Evolutionary conservation across 2,888 invertebrate genomes (phyloP), one percentile per base, ranked within the genome.

Genomic region (Tuberolachnus salignus): DNA sequence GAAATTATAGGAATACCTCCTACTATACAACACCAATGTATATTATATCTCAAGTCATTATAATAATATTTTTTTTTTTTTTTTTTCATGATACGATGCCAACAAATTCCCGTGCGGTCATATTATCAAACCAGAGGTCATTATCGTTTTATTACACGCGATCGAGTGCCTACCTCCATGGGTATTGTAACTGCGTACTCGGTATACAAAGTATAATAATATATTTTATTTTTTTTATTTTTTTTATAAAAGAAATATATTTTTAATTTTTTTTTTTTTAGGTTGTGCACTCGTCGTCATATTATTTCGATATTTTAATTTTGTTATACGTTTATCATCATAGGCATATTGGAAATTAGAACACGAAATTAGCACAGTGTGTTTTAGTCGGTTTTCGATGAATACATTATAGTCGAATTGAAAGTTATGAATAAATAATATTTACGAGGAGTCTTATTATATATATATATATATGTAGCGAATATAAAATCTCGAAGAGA

Each of bases 91-190:
- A 69, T 42, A 13, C 21, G 55, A 55, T 70, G 55, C 70, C 55
- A 70, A 70, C 44, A 44, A 13, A 70, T 70, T 70, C 70, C 44
- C 16, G 6, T 44, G 55, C 42, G 55, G 51, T 69, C 67, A n/a
- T 14, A 21, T n/a, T 55, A 42, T 55, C 23, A 53, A 70, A 70
- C 55, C 69, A 55, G 70, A 70, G 23, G 55, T 55, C 55, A 55
- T 70, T 55, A 70, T 55, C 42, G 21, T 42, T 70, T 16, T 55
- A 55, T 57, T 44, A 21, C 11, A 21, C 44, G 21, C 21, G 19
- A 42, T 69, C 53, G 21, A 69, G 14, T 42, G 26, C 0, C 19
- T 34, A 34, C 1, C 26, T 26, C 23, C 6, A 34, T 34, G 6
- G 3, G 34, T 34, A 4, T 34, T 34, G 34, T 4, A 34, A 34